phyloP scores from a whole-genome alignment of 1,140 invertebrate genomes.

The Amyelois transitella region DNA sequence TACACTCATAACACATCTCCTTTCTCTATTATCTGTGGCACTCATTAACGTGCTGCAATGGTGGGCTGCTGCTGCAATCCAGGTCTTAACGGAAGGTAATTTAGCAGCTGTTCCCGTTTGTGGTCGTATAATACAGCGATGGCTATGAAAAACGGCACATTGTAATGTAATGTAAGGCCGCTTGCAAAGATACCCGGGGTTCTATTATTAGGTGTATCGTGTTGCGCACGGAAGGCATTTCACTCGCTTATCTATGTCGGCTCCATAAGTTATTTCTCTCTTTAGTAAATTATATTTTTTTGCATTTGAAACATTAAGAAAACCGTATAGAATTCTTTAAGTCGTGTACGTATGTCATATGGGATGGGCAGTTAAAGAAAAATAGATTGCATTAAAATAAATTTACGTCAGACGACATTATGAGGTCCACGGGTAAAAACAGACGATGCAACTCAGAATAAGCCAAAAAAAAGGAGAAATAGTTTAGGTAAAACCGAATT shows the following conservation, averaged over 20 bases:
- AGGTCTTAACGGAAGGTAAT: conserved; percentile 51
- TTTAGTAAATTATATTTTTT: not conserved
- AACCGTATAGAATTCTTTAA: no score
- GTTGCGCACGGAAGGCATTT: not conserved
- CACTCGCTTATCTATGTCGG: not conserved
- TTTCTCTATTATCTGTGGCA: not conserved
- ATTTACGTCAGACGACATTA: no score
- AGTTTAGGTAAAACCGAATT: no score
- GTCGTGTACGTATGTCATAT: no score
- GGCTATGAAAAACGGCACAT: not conserved
- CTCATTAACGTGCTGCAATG: conserved; percentile 32
- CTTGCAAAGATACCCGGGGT: not conserved
- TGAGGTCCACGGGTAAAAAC: no score
- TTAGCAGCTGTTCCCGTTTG: conserved; percentile 32
- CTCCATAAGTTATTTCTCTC: not conserved
- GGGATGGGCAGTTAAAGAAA: no score
- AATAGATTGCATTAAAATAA: no score
- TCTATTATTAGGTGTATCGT: not conserved
- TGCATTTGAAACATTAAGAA: not conserved
- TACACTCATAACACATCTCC: not conserved
- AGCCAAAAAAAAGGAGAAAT: no score
- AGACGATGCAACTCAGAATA: no score
- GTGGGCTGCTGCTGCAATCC: conserved; percentile 32
- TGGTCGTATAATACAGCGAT: conserved; percentile 8
- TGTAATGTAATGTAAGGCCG: not conserved